Percentiles rank a stretch among this genome's conserved stretches.
Evolutionary conservation across 2,113 vertebrate species (phyloP).

Genomic region (Lepus europaeus): DNA sequence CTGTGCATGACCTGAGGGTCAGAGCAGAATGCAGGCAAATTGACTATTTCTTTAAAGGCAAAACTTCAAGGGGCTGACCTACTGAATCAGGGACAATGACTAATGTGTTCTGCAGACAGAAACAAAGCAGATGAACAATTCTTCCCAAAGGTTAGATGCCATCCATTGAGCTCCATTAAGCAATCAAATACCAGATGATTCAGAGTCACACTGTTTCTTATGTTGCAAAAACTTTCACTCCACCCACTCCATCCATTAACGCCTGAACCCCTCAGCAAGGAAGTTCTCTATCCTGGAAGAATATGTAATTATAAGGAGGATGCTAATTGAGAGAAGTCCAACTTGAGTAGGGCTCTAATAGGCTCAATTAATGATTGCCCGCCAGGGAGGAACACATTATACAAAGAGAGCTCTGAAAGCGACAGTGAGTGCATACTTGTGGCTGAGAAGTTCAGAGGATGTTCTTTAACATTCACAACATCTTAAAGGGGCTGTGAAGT

Average conservation of each 20-base stretch:
- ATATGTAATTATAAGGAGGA: constrained; percentile 39
- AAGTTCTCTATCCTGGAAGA: constrained; percentile 43
- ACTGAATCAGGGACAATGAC: constrained; percentile 41
- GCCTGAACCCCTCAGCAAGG: background rate
- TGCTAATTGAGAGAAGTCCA: constrained; percentile 56
- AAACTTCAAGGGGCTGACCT: constrained; percentile 48
- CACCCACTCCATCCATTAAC: constrained; percentile 34
- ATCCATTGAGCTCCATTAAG: constrained; percentile 70
- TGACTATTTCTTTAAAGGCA: constrained; percentile 60
- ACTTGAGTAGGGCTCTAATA: constrained; percentile 34
- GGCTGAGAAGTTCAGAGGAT: background rate
- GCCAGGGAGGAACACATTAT: constrained; percentile 4
- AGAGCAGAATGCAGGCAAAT: constrained; percentile 16
- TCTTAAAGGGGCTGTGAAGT: background rate
- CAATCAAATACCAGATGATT: constrained; percentile 70
- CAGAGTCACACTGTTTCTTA: constrained; percentile 63
- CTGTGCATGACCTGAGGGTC: background rate
- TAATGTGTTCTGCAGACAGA: constrained; percentile 63
- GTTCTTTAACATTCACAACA: constrained; percentile 20
- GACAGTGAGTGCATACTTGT: background rate
- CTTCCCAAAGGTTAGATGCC: constrained; percentile 62
- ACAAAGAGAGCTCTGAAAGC: constrained; percentile 17
- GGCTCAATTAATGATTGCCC: constrained; percentile 47
- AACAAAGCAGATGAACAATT: constrained; percentile 45
- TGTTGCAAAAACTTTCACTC: constrained; percentile 12